These are phyloP conservation scores for Pandion haliaetus DNA, from an alignment of 2,113 vertebrate species.

Conservation along the genomic window DNA sequence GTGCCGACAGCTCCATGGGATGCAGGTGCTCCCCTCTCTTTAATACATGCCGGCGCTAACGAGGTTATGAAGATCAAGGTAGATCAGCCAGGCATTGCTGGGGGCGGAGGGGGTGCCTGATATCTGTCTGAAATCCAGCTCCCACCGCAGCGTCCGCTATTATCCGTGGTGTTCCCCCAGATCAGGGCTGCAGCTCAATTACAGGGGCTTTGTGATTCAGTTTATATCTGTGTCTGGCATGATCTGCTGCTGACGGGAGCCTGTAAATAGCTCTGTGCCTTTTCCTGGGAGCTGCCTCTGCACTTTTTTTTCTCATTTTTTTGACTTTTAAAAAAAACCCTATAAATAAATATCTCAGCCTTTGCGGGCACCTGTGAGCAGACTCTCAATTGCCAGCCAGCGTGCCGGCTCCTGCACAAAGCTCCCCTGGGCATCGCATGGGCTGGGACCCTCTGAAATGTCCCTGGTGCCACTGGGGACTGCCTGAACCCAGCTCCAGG, in stretches of 20 bases:
- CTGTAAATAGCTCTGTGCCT: neutral
- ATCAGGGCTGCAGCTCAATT: neutral
- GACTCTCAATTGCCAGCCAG: neutral
- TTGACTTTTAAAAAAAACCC: neutral
- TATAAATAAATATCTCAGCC: neutral
- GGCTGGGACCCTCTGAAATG: neutral
- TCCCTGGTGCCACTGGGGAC: neutral
- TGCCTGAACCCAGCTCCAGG: neutral
- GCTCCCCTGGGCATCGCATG: accelerated
- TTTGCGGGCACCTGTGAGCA: neutral
- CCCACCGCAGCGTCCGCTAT: accelerated
- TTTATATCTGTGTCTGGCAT: neutral
- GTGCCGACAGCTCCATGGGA: neutral
- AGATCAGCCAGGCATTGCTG: accelerated
- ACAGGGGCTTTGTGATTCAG: accelerated
- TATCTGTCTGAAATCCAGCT: neutral
- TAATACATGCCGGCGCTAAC: too few relatives aligned
- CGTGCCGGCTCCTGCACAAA: accelerated
- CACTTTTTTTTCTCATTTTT: too few relatives aligned
- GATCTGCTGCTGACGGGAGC: neutral
- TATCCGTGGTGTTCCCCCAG: accelerated
- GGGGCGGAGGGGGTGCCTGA: accelerated
- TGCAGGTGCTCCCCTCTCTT: too few relatives aligned
- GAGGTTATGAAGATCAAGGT: neutral
- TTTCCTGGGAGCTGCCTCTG: neutral